These are phyloP conservation scores for Taenaris catops DNA, from an alignment of 2,888 invertebrate genomes.

Conservation along the genomic window DNA sequence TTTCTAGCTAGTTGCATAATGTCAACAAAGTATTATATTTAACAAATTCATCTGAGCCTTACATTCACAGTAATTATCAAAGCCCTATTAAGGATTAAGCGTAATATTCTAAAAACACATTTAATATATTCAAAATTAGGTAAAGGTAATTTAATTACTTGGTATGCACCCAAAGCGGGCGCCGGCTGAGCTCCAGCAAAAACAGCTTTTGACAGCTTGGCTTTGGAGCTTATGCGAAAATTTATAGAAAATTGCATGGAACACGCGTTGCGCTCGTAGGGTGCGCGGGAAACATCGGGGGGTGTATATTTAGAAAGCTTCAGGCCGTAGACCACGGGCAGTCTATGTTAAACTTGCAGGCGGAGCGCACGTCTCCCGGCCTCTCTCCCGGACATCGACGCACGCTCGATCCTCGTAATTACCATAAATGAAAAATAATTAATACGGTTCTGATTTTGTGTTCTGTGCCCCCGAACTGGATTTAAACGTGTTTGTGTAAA, in stretches of 20 bases:
- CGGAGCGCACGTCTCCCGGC: constrained; percentile 45
- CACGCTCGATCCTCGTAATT: constrained; percentile 52
- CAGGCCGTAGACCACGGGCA: constrained; percentile 46
- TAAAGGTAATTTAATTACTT: constrained; percentile 65
- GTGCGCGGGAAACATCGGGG: constrained; percentile 63
- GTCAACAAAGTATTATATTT: too few relatives aligned
- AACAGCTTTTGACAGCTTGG: constrained; percentile 75
- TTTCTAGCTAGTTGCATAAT: too few relatives aligned
- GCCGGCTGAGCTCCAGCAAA: constrained; percentile 49
- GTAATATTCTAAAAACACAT: constrained; percentile 14
- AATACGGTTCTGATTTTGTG: constrained; percentile 42
- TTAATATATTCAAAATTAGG: constrained; percentile 30
- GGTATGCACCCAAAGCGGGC: constrained; percentile 42
- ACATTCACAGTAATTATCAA: neutral
- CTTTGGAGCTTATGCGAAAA: constrained; percentile 73
- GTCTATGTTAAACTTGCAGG: constrained; percentile 56
- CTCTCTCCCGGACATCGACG: constrained; percentile 34
- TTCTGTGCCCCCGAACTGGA: constrained; percentile 60
- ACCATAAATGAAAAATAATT: constrained; percentile 56
- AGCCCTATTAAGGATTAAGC: neutral
- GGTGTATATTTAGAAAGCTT: constrained; percentile 75
- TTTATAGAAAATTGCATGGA: constrained; percentile 77
- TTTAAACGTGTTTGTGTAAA: constrained; percentile 49
- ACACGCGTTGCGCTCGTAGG: constrained; percentile 62
- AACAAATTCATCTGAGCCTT: too few relatives aligned